Conservation (phyloP, 2,113 vertebrate species). For the Gracilinanus agilis region DNA sequence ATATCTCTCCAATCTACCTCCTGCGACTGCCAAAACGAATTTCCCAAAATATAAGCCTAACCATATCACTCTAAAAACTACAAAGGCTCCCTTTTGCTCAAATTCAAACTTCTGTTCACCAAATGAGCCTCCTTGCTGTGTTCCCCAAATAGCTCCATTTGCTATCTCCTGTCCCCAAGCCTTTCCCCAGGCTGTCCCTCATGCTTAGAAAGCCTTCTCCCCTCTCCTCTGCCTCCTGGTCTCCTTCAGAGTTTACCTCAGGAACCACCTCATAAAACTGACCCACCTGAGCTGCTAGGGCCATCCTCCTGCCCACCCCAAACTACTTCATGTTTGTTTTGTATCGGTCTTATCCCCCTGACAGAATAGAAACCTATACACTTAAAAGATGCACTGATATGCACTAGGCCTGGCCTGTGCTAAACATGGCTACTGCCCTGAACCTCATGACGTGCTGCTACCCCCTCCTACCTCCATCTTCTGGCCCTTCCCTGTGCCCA, state of each 20-base stretch:
- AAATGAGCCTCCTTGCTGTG: not conserved
- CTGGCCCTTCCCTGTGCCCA: not conserved
- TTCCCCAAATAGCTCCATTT: not conserved
- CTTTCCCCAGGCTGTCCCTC: not conserved
- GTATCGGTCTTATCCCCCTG: not conserved
- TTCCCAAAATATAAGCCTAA: not conserved
- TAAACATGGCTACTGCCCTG: too few relatives aligned
- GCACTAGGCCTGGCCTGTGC: too few relatives aligned
- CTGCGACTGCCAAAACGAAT: not conserved
- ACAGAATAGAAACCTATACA: not conserved
- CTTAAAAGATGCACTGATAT: not conserved
- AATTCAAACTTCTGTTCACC: not conserved
- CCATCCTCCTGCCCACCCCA: not conserved
- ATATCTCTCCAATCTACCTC: not conserved
- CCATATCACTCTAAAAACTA: not conserved
- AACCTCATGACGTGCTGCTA: too few relatives aligned
- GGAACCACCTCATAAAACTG: not conserved
- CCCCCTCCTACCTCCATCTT: not conserved
- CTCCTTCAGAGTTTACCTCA: not conserved
- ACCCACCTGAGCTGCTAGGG: not conserved
- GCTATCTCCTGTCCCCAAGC: not conserved
- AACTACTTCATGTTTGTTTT: not conserved
- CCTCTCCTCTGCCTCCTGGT: not conserved
- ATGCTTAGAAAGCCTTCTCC: not conserved
- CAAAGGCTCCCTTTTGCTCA: not conserved